Conservation (phyloP, 1,140 invertebrate species). For the Atta texana region DNA sequence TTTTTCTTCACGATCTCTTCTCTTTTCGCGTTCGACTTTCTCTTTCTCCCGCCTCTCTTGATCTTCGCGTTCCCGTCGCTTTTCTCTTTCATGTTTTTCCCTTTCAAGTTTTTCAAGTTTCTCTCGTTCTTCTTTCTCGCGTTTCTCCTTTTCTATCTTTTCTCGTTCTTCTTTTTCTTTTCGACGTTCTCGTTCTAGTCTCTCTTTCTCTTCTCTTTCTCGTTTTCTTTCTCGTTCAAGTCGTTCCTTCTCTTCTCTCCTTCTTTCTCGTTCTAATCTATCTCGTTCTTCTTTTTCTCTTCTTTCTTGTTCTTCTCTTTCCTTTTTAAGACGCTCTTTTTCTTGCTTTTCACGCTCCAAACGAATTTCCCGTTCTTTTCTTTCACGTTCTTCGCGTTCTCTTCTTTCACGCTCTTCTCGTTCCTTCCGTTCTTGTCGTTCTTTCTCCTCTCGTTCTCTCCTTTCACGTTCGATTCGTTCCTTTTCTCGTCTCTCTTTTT, state of each 20-base stretch:
- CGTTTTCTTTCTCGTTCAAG: conserved; percentile 78
- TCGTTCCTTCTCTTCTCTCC: conserved; percentile 80
- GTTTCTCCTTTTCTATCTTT: conserved; percentile 71
- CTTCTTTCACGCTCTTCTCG: conserved; percentile 84
- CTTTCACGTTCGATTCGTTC: conserved; percentile 80
- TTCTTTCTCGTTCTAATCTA: conserved; percentile 75
- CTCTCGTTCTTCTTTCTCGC: conserved; percentile 73
- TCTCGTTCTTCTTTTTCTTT: conserved; percentile 76
- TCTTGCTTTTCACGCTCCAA: conserved; percentile 82
- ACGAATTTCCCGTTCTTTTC: conserved; percentile 78
- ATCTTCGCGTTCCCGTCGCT: conserved; percentile 75
- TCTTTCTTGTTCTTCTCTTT: conserved; percentile 85
- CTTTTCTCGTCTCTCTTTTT: conserved; percentile 77
- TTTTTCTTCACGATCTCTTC: conserved; percentile 75
- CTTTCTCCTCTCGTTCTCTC: conserved; percentile 79
- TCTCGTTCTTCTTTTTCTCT: conserved; percentile 80
- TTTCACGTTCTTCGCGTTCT: conserved; percentile 83
- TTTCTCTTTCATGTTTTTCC: conserved; percentile 72
- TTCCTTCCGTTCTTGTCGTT: conserved; percentile 79
- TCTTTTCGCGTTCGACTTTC: conserved; percentile 71
- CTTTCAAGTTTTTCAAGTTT: conserved; percentile 61
- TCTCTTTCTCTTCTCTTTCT: conserved; percentile 79
- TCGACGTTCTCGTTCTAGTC: conserved; percentile 67
- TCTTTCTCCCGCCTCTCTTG: conserved; percentile 77
- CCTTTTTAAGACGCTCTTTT: conserved; percentile 83